Evolutionary conservation across 2,113 vertebrate species (phyloP).

Genomic region (Bujurquina vittata): DNA sequence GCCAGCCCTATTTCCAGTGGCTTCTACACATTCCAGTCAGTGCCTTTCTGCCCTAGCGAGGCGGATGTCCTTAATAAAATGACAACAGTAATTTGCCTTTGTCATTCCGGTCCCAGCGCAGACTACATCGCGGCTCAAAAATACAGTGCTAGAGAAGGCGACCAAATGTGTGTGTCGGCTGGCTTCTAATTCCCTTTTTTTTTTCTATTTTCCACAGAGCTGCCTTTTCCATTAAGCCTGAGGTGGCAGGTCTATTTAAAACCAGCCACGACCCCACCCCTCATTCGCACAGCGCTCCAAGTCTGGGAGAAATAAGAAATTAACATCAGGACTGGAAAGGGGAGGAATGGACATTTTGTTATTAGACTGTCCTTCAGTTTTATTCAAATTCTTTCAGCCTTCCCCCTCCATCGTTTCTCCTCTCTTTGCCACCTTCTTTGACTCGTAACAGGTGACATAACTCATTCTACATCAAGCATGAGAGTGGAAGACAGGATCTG

Average conservation of each 20-base stretch:
- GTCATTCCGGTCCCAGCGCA: slow-evolving; percentile 92
- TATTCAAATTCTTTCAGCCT: slow-evolving; percentile 77
- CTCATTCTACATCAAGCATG: slow-evolving; percentile 83
- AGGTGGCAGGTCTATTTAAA: slow-evolving; percentile 99
- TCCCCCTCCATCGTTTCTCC: slow-evolving; percentile 45
- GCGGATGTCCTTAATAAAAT: slow-evolving; percentile 99
- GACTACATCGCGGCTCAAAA: slow-evolving; percentile 93
- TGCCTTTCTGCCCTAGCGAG: slow-evolving; percentile 86
- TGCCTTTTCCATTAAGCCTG: slow-evolving; percentile 98
- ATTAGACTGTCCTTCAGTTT: slow-evolving; percentile 94
- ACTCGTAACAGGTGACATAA: slow-evolving; percentile 87
- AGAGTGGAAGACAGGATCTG: slow-evolving; percentile 75
- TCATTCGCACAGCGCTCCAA: slow-evolving; percentile 90
- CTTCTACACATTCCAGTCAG: slow-evolving; percentile 94
- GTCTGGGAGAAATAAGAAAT: slow-evolving; percentile 94
- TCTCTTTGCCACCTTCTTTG: slow-evolving; percentile 38
- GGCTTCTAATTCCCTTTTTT: slow-evolving; percentile 93
- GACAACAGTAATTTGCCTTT: slow-evolving; percentile 99
- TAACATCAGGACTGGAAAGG: slow-evolving; percentile 90
- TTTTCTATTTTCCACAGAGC: slow-evolving; percentile 99
- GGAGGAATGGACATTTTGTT: slow-evolving; percentile 87
- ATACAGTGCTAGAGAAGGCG: slow-evolving; percentile 97
- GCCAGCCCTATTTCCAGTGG: slow-evolving; percentile 60
- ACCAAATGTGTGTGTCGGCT: slow-evolving; percentile 91
- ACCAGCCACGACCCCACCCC: slow-evolving; percentile 94